Conservation (phyloP, 1,140 invertebrate genomes). For the Drosophila tsacasi region DNA sequence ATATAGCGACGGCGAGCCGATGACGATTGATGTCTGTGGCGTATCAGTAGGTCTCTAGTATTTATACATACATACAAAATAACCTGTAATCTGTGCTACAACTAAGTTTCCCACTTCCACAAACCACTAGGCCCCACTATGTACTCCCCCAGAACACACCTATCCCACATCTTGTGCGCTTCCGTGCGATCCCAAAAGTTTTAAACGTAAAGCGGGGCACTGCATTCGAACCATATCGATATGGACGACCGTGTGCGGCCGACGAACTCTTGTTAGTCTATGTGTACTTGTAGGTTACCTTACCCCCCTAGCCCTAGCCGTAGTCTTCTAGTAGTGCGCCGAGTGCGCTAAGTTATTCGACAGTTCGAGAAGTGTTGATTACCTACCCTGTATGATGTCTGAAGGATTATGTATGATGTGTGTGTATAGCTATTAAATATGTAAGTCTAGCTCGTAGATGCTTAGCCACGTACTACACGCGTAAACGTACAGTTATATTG, state of each 20-base stretch:
- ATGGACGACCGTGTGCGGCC: slow-evolving; percentile 10
- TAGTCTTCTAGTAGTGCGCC: slow-evolving; percentile 48
- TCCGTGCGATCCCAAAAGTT: slow-evolving; percentile 76
- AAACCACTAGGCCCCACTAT: background rate
- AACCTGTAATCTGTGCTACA: slow-evolving; percentile 60
- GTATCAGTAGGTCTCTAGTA: slow-evolving; percentile 53
- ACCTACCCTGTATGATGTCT: slow-evolving; percentile 30
- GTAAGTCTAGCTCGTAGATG: slow-evolving; percentile 69
- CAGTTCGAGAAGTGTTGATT: slow-evolving; percentile 46
- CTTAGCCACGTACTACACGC: slow-evolving; percentile 69
- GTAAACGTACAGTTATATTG: slow-evolving; percentile 42
- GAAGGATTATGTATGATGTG: slow-evolving; percentile 44
- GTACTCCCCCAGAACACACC: slow-evolving; percentile 4
- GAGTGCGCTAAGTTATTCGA: slow-evolving; percentile 52
- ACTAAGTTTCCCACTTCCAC: slow-evolving; percentile 49
- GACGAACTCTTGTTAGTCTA: slow-evolving; percentile 34
- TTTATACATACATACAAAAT: slow-evolving; percentile 37
- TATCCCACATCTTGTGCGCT: slow-evolving; percentile 55
- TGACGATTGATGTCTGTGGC: slow-evolving; percentile 21
- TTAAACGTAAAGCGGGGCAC: slow-evolving; percentile 58
- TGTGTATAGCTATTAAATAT: slow-evolving; percentile 73
- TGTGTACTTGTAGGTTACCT: slow-evolving; percentile 34
- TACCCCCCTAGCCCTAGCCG: slow-evolving; percentile 34
- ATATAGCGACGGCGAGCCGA: slow-evolving; percentile 28
- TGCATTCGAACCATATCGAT: slow-evolving; percentile 10